Evolutionary conservation across 2,113 vertebrate species (phyloP), one percentile per base, ranked within the genome.

Genomic region (Anolis carolinensis): DNA sequence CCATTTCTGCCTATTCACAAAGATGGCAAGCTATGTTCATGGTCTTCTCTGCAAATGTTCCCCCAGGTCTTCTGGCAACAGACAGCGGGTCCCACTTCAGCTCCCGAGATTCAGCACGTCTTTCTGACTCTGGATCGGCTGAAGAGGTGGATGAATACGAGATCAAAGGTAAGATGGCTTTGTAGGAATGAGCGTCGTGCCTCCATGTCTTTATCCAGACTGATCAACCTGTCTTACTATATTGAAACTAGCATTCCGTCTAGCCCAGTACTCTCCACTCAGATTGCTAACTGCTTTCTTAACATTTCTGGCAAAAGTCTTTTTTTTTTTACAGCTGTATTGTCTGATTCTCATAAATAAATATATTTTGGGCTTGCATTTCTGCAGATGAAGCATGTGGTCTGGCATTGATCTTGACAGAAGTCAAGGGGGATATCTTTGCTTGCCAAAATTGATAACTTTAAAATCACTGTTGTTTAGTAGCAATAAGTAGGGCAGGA

Each of bases 91-190:
- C 98, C 82, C 96, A 97, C 87, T 96, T 97, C 91, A 98, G 98
- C 92, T 99, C 98, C 39, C 97, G 93, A 0, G 97, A 97, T 91
- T 99, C 98, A 3, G 92, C 95, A 83, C 94, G 93, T 32, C 93
- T 97, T 48, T 99, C 98, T 1, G 98, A 99, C 93, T 98, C 98
- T 0, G 97, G 97, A 87, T 99, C 98, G 0, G 95, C 94, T 0
- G 98, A 98, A 79, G 99, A 99, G 63, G 96, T 97, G 93, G 97
- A 98, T 84, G 98, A 99, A 86, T 97, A 97, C 0, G 98, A 98
- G 93, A 96, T 98, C 44, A 96, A 76, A 98, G 98, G 98, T 99
- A 97, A 93, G 95, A 32, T 48, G 63, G n/a, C 25, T 71, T 20
- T 74, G 18, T 44, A 89, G 30, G 30, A 30, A 70, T 32, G 52